Evolutionary conservation across 1,140 invertebrate genomes (phyloP).

Genomic region (Hycleus cichorii): DNA sequence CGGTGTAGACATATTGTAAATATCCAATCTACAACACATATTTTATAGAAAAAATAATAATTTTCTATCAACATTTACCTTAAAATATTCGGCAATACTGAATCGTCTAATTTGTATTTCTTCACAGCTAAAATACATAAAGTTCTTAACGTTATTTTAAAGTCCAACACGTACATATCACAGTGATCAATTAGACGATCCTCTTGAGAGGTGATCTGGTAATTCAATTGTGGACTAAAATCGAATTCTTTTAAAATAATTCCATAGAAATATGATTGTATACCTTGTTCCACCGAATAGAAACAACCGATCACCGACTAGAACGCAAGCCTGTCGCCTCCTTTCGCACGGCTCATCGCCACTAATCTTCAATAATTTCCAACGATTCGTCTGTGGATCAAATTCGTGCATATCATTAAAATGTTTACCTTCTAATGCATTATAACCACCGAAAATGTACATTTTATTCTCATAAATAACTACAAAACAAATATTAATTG

Average conservation of each 20-base stretch:
- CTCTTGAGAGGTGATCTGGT: slow-evolving; percentile 12
- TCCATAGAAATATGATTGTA: background rate
- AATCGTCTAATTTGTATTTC: slow-evolving; percentile 54
- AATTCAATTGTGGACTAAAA: slow-evolving; percentile 23
- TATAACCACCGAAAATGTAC: slow-evolving; percentile 85
- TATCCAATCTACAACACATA: slow-evolving; percentile 29
- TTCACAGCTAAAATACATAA: slow-evolving; percentile 57
- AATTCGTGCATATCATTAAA: slow-evolving; percentile 77
- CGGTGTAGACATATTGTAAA: slow-evolving; percentile 34
- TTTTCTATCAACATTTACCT: too few relatives aligned
- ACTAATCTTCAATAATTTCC: slow-evolving; percentile 53
- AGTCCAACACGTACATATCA: slow-evolving; percentile 70
- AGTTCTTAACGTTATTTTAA: slow-evolving; percentile 62
- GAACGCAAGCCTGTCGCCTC: slow-evolving; percentile 69
- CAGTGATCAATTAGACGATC: slow-evolving; percentile 60
- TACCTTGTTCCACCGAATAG: slow-evolving; percentile 82
- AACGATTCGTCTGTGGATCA: slow-evolving; percentile 52
- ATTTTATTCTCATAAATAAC: slow-evolving; percentile 68
- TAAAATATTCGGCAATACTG: slow-evolving; percentile 46
- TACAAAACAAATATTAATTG: slow-evolving; percentile 28
- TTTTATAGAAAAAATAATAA: too few relatives aligned
- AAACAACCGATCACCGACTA: slow-evolving; percentile 63
- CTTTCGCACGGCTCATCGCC: slow-evolving; percentile 59
- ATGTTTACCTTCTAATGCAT: slow-evolving; percentile 64
- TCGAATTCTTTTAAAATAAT: background rate